Evolutionary conservation across 2,888 invertebrate genomes (phyloP).

Genomic region (Thelaira solivaga): DNA sequence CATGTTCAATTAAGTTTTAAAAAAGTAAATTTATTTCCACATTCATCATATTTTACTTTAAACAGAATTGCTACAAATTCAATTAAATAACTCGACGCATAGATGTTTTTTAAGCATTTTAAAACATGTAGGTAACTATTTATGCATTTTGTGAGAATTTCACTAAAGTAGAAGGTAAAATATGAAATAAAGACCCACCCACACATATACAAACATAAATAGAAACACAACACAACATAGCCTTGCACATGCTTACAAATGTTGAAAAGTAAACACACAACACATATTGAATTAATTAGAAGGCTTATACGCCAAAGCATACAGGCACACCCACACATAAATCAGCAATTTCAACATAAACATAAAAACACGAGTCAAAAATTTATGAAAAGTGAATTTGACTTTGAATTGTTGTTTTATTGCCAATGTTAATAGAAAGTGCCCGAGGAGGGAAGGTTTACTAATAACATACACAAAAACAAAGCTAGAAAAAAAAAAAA

Average conservation of each 20-base stretch:
- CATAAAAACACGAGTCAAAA: slow-evolving; percentile 28
- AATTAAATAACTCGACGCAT: no score
- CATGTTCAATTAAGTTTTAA: no score
- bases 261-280: background rate
- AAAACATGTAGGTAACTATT: no score
- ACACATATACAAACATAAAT: background rate
- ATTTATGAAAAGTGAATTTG: slow-evolving; percentile 51
- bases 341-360: slow-evolving; percentile 3
- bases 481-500: no score
- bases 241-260: background rate
- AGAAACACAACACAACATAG: background rate
- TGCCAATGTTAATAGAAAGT: slow-evolving; percentile 23
- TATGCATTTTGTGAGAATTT: background rate
- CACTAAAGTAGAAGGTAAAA: background rate
- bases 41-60: no score
- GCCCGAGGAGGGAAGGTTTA: background rate
- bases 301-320: background rate
- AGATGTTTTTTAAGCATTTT: no score
- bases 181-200: background rate
- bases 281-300: background rate
- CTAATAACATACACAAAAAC: no score
- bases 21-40: no score
- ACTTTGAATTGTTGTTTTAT: slow-evolving; percentile 50
- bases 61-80: no score
- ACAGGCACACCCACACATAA: background rate